phyloP scores from a whole-genome alignment of 2,797 vertebrate genomes.

The Aldrovandia affinis region DNA sequence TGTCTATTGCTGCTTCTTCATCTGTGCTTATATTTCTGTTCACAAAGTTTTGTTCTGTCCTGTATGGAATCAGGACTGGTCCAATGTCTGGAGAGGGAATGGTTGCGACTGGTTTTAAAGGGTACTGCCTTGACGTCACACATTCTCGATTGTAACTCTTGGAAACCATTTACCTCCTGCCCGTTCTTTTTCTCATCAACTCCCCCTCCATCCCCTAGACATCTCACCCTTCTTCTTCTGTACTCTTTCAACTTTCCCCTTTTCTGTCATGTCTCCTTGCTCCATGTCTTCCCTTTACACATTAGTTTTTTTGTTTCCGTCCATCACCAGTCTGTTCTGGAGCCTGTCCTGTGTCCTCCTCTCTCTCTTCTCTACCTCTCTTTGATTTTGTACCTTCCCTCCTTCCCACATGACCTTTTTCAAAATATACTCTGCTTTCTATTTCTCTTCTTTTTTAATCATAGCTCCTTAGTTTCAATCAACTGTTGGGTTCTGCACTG shows the following conservation, averaged over 20 bases:
- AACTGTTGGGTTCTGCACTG: neutral
- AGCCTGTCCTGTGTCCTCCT: neutral
- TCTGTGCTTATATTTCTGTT: constrained; percentile 15
- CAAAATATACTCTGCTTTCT: neutral
- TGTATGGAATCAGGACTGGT: constrained; percentile 51
- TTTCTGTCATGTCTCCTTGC: neutral
- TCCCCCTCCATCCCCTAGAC: neutral
- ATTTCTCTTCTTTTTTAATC: neutral
- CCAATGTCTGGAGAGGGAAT: constrained; percentile 17
- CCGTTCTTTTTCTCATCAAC: constrained; percentile 18
- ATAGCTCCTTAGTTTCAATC: neutral
- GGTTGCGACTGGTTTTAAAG: constrained; percentile 35
- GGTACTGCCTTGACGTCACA: constrained; percentile 47
- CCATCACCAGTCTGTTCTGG: neutral
- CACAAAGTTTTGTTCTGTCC: constrained; percentile 44
- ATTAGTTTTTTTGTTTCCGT: neutral
- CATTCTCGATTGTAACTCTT: constrained; percentile 39
- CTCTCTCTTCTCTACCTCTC: neutral
- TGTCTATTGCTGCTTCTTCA: neutral
- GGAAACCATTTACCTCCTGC: constrained; percentile 30
- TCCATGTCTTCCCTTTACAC: neutral
- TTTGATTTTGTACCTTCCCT: neutral
- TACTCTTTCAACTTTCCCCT: neutral
- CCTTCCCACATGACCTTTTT: neutral
- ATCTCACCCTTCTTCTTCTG: neutral